Evolutionary conservation across 1,140 invertebrate species (phyloP), one percentile per base, ranked within the genome.

Genomic region (Caenorhabditis brenneri): DNA sequence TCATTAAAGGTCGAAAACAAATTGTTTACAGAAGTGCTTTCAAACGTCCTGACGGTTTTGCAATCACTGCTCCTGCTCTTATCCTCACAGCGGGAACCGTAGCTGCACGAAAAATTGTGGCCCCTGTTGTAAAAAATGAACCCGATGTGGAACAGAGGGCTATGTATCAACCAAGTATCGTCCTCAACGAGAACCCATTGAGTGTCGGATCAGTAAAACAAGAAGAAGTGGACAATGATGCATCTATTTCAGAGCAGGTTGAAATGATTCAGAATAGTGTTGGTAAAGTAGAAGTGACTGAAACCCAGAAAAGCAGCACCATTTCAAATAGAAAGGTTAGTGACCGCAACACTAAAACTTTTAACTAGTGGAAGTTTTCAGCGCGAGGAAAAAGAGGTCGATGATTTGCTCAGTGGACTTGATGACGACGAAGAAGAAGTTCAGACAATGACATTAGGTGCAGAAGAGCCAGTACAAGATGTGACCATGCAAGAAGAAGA

Each of bases 121-220:
- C 78, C 9, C 51, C 65, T n/a, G 24, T 33, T n/a, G 49, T 10
- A 9, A 49, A 36, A 22, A 65, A 7, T 60, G 42, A 58, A 27
- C 65, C 31, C n/a, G 49, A 79, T 79, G 5, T 5, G 10, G 0
- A 39, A 10, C 78, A 80, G 24, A 51, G 12, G 22, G 46, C 6
- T 10, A n/a, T 42, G 4, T 74, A 80, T 22, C 79, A 80, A 55
- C 79, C 79, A 10, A 83, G 82, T 79, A 49, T 83, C 9, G 49
- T 83, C 48, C 7, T 79, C 24, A 83, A 83, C 46, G 82, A 79
- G 39, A 74, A 51, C 79, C 46, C 48, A 16, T 24, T 46, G 22
- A 79, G 39, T 42, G 49, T 58, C 10, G 69, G 48, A 39, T 53
- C 82, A 33, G 33, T 58, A 6, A 74, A 42, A 42, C 65, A 74